A percentile compares a stretch with the other conserved stretches of the same genome.
phyloP scores from a whole-genome alignment of 2,888 invertebrate genomes.

The Biston betularia region DNA sequence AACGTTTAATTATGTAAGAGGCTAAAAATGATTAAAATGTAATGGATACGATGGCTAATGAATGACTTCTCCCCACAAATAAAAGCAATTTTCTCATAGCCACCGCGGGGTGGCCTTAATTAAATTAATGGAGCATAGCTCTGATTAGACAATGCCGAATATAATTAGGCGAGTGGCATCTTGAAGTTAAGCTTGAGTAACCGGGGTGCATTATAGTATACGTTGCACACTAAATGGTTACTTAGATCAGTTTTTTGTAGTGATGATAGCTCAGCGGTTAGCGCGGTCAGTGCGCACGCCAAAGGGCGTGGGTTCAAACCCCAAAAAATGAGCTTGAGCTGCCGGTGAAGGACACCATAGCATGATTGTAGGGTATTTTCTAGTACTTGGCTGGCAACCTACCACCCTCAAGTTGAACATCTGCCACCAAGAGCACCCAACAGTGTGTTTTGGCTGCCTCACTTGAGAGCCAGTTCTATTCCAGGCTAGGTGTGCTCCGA shows the following conservation, averaged over 20 bases:
- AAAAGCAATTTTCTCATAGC: constrained; percentile 78
- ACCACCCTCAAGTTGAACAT: too few relatives aligned
- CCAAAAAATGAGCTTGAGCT: too few relatives aligned
- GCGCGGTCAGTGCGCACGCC: too few relatives aligned
- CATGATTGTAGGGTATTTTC: too few relatives aligned
- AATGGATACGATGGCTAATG: constrained; percentile 76
- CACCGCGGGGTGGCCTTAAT: constrained; percentile 61
- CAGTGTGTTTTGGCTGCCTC: too few relatives aligned
- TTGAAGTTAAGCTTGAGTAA: constrained; percentile 26
- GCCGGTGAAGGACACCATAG: too few relatives aligned
- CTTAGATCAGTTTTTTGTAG: not conserved
- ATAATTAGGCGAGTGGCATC: constrained; percentile 41
- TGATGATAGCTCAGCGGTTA: too few relatives aligned
- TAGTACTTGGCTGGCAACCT: too few relatives aligned
- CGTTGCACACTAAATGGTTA: not conserved
- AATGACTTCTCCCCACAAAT: constrained; percentile 79
- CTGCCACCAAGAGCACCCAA: too few relatives aligned
- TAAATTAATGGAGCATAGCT: constrained; percentile 78
- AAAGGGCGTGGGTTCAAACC: too few relatives aligned
- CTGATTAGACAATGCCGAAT: constrained; percentile 66
- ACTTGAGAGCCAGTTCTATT: too few relatives aligned
- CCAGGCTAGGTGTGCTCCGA: too few relatives aligned
- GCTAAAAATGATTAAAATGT: constrained; percentile 76
- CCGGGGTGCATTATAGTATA: constrained; percentile 9
- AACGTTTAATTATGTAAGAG: constrained; percentile 59